These are phyloP conservation scores for Masticophis lateralis DNA, from an alignment of 2,797 vertebrate species.

Conservation along the genomic window DNA sequence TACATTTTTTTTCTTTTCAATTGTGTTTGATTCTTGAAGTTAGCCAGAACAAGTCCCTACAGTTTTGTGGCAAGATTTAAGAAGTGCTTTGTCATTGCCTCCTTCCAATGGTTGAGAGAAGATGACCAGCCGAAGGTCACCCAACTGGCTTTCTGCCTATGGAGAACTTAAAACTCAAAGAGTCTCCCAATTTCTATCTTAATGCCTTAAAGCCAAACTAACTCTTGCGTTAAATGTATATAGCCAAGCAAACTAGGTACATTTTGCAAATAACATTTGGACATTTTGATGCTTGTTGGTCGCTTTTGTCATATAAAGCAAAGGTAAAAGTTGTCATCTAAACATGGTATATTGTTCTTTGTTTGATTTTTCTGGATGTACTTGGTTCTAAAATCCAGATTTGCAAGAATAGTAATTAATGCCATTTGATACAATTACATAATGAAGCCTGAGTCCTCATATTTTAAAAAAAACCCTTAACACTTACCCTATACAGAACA, in stretches of 20 bases:
- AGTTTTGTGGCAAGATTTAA: neutral
- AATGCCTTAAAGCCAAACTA: neutral
- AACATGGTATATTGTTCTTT: constrained; percentile 8
- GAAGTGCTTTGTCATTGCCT: neutral
- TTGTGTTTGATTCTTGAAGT: neutral
- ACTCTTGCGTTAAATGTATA: neutral
- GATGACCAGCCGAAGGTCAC: no score
- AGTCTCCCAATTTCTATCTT: neutral
- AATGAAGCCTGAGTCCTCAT: neutral
- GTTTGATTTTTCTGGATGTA: neutral
- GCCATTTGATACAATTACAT: neutral
- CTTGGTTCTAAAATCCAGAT: constrained; percentile 13
- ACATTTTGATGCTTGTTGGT: constrained; percentile 47
- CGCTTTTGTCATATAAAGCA: constrained; percentile 46
- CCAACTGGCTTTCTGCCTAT: neutral
- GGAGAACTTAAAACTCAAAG: neutral
- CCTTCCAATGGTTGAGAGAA: neutral
- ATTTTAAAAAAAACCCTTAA: neutral
- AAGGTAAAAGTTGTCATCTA: constrained; percentile 27
- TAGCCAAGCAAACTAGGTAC: constrained; percentile 45
- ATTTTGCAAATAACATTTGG: constrained; percentile 41
- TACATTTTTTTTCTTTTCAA: neutral
- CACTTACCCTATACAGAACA: neutral
- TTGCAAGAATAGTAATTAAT: neutral
- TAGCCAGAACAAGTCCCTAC: neutral